These are phyloP conservation scores for Epinotia nisella DNA, from an alignment of 2,888 invertebrate genomes.

Conservation along the genomic window DNA sequence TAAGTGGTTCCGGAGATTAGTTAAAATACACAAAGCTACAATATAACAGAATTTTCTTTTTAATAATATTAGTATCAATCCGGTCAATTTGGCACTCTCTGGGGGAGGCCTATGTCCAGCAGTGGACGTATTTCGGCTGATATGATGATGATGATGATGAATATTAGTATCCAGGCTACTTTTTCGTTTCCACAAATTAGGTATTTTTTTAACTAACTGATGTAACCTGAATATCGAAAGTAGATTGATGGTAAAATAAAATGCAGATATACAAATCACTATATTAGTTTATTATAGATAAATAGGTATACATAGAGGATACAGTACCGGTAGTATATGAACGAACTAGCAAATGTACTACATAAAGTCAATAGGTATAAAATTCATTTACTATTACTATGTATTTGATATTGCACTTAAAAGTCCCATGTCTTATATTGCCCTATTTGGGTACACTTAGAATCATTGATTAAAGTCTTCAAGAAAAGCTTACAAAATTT, in stretches of 20 bases:
- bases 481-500: too few relatives aligned
- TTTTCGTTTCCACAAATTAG: background rate
- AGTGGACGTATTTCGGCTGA: too few relatives aligned
- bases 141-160: too few relatives aligned
- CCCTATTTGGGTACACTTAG: slow-evolving; percentile 9
- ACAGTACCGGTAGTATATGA: slow-evolving; percentile 61
- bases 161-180: background rate
- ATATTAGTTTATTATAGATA: slow-evolving; percentile 73
- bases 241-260: slow-evolving; percentile 49
- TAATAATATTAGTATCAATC: too few relatives aligned
- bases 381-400: slow-evolving; percentile 26
- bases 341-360: slow-evolving; percentile 67
- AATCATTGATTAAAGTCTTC: background rate
- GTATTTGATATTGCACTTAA: slow-evolving; percentile 38
- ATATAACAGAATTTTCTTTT: too few relatives aligned
- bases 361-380: slow-evolving; percentile 58
- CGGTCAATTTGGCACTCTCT: too few relatives aligned
- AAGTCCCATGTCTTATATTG: slow-evolving; percentile 29
- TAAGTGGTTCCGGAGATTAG: too few relatives aligned
- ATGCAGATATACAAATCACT: slow-evolving; percentile 70
- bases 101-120: too few relatives aligned
- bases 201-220: too few relatives aligned
- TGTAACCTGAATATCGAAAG: background rate
- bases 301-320: slow-evolving; percentile 70
- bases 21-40: too few relatives aligned